These are phyloP conservation scores for Spialia ferax DNA, from an alignment of 2,888 invertebrate genomes.

Conservation along the genomic window DNA sequence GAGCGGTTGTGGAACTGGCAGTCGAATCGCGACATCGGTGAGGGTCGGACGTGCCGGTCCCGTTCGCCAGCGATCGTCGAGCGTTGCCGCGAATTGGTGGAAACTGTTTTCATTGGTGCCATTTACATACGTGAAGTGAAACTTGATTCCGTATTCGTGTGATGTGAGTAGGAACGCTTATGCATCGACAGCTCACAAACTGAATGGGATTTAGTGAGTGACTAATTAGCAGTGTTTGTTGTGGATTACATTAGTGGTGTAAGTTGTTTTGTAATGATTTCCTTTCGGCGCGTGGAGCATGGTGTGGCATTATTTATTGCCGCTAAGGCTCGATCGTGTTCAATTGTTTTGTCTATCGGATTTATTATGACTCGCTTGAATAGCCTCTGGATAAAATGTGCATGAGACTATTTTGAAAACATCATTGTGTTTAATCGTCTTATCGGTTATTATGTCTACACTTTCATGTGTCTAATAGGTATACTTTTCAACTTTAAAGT, in stretches of 20 bases:
- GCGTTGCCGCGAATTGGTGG: conserved; percentile 65
- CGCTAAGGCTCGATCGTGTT: conserved; percentile 23
- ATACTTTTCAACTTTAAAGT: neutral
- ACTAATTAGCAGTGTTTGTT: conserved; percentile 45
- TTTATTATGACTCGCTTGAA: conserved; percentile 36
- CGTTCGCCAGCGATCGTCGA: conserved; percentile 46
- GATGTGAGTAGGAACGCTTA: conserved; percentile 62
- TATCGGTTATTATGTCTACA: conserved; percentile 35
- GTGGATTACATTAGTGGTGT: conserved; percentile 49
- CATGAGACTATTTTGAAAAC: conserved; percentile 30
- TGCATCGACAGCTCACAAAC: conserved; percentile 36
- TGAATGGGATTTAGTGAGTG: conserved; percentile 48
- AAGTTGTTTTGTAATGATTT: conserved; percentile 42
- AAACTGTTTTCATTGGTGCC: conserved; percentile 75
- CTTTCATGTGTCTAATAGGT: conserved; percentile 13
- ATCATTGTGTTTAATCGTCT: conserved; percentile 21
- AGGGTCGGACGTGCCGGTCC: conserved; percentile 58
- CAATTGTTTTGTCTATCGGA: conserved; percentile 37
- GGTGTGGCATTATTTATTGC: conserved; percentile 35
- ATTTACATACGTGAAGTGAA: conserved; percentile 80
- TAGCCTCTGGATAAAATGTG: conserved; percentile 23
- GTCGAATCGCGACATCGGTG: conserved; percentile 71
- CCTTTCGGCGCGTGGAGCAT: conserved; percentile 26
- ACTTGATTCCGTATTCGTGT: conserved; percentile 70
- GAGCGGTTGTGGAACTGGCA: conserved; percentile 52